These are phyloP conservation scores for Mesorhabditis spiculigera DNA, from an alignment of 2,888 invertebrate genomes.

Conservation along the genomic window DNA sequence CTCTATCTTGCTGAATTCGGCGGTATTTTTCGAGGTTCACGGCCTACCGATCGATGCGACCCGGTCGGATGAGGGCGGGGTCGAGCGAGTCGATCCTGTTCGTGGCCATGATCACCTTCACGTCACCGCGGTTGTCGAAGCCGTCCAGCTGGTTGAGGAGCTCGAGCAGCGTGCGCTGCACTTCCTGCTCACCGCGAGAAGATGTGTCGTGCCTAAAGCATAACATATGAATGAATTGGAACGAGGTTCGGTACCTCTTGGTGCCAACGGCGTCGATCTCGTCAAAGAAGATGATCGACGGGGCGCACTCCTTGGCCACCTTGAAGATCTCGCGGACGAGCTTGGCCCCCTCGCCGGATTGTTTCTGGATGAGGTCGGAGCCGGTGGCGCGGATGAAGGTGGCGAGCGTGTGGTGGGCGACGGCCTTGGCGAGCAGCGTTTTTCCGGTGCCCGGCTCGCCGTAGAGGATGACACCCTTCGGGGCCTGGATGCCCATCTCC, in stretches of 20 bases:
- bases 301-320: constrained; percentile 45
- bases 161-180: constrained; percentile 98
- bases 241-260: constrained; percentile 93
- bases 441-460: constrained; percentile 97
- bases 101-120: constrained; percentile 94
- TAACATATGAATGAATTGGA: not conserved
- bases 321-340: constrained; percentile 72
- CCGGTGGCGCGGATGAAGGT: constrained; percentile 98
- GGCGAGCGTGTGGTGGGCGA: constrained; percentile 97
- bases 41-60: constrained; percentile 96
- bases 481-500: constrained; percentile 99
- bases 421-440: constrained; percentile 93
- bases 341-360: constrained; percentile 93
- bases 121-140: constrained; percentile 90
- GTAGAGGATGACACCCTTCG: constrained; percentile 96
- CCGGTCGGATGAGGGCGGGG: constrained; percentile 94
- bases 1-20: constrained; percentile 64
- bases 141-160: constrained; percentile 95
- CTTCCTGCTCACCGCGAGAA: constrained; percentile 65
- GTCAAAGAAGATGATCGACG: constrained; percentile 95
- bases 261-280: constrained; percentile 99
- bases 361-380: constrained; percentile 96
- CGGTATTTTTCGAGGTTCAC: constrained; percentile 58
- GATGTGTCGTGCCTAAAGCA: constrained; percentile 15
- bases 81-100: constrained; percentile 96